A percentile compares a stretch with the other conserved stretches of the same genome.
Conservation (phyloP, 2,113 vertebrate genomes). For the Calypte anna region DNA sequence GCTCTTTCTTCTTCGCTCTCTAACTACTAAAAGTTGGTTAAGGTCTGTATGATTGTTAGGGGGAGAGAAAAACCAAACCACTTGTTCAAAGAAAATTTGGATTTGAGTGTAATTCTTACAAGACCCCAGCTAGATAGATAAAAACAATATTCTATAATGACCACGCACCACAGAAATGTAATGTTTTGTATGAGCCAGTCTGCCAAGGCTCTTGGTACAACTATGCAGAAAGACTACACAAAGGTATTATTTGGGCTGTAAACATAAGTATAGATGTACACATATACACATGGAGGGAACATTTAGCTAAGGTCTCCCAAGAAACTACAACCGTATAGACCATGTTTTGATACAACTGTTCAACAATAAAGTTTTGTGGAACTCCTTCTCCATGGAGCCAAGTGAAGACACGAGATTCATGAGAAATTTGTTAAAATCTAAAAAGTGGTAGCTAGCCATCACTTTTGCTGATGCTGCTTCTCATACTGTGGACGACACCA, state of each 20-base stretch:
- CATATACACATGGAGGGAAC: background rate
- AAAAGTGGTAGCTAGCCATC: background rate
- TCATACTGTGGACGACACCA: background rate
- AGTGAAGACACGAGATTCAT: background rate
- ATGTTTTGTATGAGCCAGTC: background rate
- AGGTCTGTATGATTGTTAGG: rapidly evolving
- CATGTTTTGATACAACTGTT: background rate
- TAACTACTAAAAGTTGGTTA: background rate
- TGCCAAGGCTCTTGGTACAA: background rate
- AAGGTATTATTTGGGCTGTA: background rate
- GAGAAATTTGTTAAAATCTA: background rate
- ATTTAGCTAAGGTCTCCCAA: background rate
- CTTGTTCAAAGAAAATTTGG: background rate
- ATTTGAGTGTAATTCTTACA: background rate
- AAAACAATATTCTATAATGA: background rate
- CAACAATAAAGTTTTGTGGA: background rate
- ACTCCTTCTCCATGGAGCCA: background rate
- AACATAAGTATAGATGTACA: background rate
- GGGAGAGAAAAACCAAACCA: rapidly evolving
- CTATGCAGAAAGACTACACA: background rate
- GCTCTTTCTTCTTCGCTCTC: background rate
- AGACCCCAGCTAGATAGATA: background rate
- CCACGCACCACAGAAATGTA: background rate
- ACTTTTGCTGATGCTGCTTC: background rate
- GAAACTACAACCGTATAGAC: background rate